These are phyloP conservation scores for Tenualosa ilisha DNA, from an alignment of 2,797 vertebrate genomes.

Conservation along the genomic window DNA sequence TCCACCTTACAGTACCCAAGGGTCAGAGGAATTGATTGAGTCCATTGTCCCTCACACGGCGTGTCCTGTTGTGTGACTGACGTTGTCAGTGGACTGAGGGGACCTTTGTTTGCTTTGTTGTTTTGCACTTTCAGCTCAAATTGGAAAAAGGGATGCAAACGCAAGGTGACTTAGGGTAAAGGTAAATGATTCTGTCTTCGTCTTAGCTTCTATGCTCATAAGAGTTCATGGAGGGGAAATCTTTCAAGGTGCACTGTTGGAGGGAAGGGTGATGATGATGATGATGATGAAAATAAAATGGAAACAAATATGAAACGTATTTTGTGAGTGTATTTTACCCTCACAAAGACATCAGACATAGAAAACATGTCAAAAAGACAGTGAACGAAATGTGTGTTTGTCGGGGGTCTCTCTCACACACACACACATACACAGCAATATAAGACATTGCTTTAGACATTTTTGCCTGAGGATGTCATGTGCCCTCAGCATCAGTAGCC, in stretches of 20 bases:
- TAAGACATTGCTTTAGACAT: not conserved
- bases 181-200: not conserved
- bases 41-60: not conserved
- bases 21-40: constrained; percentile 2
- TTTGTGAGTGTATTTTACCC: too few relatives aligned
- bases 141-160: not conserved
- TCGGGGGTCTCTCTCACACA: too few relatives aligned
- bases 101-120: not conserved
- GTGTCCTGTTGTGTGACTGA: not conserved
- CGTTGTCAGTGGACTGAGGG: not conserved
- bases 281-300: too few relatives aligned
- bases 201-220: too few relatives aligned
- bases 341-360: not conserved
- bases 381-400: too few relatives aligned
- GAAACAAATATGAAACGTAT: too few relatives aligned
- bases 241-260: not conserved
- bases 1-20: constrained; percentile 19
- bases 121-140: not conserved
- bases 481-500: not conserved
- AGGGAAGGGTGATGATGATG: not conserved
- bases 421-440: too few relatives aligned
- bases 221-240: too few relatives aligned
- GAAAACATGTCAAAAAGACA: too few relatives aligned
- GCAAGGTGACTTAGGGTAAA: not conserved
- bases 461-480: not conserved